Conservation (phyloP, 2,888 invertebrate species). For the Cynaeus angustus region DNA sequence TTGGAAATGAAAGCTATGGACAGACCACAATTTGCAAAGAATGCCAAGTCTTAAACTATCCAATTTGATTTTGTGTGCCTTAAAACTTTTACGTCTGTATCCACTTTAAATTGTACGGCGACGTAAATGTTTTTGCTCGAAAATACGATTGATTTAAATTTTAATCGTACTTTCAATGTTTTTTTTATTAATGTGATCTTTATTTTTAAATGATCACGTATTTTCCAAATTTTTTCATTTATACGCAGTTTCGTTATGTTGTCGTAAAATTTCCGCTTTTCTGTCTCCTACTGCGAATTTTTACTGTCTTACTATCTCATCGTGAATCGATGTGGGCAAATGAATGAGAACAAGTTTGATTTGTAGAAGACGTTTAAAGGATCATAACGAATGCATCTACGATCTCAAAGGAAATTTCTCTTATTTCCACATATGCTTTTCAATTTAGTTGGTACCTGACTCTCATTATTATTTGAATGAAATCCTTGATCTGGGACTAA, state of each 20-base stretch:
- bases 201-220: background rate
- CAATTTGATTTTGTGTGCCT: constrained; percentile 1
- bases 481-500: constrained; percentile 33
- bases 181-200: background rate
- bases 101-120: background rate
- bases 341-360: constrained; percentile 8
- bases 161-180: background rate
- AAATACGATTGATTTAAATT: background rate
- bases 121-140: background rate
- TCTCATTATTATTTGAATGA: constrained; percentile 36
- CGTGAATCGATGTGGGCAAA: constrained; percentile 14
- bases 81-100: constrained; percentile 4
- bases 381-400: constrained; percentile 18
- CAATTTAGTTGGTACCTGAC: constrained; percentile 2
- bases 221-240: background rate
- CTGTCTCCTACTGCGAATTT: background rate
- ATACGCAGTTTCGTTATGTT: constrained; percentile 6
- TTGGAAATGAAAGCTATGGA: background rate
- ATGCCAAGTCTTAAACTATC: background rate
- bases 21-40: background rate
- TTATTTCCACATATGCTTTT: constrained; percentile 10
- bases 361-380: background rate
- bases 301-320: background rate
- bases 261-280: constrained; percentile 15
- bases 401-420: constrained; percentile 36